Evolutionary conservation across 2,113 vertebrate genomes (phyloP), one percentile per base, ranked within the genome.

Genomic region (Datnioides undecimradiatus): DNA sequence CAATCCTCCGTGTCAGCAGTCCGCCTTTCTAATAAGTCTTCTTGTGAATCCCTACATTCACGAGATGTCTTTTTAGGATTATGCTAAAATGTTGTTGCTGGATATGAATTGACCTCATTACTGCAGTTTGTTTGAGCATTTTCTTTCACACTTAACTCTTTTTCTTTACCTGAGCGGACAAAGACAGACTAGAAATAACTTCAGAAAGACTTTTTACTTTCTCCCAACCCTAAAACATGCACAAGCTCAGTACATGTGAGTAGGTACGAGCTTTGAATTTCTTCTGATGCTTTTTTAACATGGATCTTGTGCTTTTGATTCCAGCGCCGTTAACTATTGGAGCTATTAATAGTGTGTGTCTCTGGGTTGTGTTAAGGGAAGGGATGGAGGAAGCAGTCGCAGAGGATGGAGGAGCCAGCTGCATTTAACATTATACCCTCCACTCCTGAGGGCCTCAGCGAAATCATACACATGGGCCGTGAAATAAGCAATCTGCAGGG

Each of bases 401-500:
- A 17, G 41, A 54, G 7, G 49, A 60, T 10, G 25, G 36, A 84
- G 34, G 38, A 63, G 49, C 40, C 70, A 63, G 49, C 59, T 73
- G 70, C 48, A 78, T 81, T 79, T 75, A 76, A 71, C 73, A 79
- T 82, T 65, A 81, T n/a, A 51, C 36, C 14, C 45, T 81, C 33
- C 48, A 23, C 67, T 78, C 69, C 68, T 6, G 16, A 82, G 55
- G 46, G 70, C 70, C n/a, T 87, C 29, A 0, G 55, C 52, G 29
- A 83, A 77, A 86, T 84, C 36, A 62, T 9, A 55, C 82, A 88
- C 49, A 84, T 83, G 73, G 55, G 79, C 82, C n/a, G 48, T 90
- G 86, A 87, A 91, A 88, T 75, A 33, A 85, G 74, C 67, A 88
- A 85, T 84, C 75, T 89, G 73, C 80, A 34, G 68, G 70, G 52